Percentiles rank a stretch among this genome's conserved stretches.
These are phyloP conservation scores for Pelobates fuscus DNA, from an alignment of 2,113 vertebrate species.

Conservation along the genomic window DNA sequence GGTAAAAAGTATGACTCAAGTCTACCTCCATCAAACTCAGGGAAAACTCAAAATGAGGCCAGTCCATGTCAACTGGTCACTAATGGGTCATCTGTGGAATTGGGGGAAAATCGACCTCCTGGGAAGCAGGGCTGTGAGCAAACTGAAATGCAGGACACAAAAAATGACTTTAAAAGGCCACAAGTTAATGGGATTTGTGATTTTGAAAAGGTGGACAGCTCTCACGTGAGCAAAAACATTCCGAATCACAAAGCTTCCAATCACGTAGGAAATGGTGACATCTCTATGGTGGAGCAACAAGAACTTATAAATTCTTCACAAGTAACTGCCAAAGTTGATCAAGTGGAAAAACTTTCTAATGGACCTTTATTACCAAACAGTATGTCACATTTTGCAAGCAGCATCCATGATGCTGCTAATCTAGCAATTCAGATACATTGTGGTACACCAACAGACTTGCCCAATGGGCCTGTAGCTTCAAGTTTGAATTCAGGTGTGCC, in stretches of 20 bases:
- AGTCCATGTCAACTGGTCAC: constrained; percentile 78
- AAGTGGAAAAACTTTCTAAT: constrained; percentile 89
- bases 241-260: constrained; percentile 99
- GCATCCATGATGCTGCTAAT: constrained; percentile 72
- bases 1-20: constrained; percentile 95
- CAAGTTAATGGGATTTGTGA: constrained; percentile 97
- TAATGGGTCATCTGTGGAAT: constrained; percentile 86
- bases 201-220: constrained; percentile 88
- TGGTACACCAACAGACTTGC: constrained; percentile 81
- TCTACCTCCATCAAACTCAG: constrained; percentile 99
- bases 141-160: constrained; percentile 70
- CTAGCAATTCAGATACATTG: constrained; percentile 74
- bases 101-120: constrained; percentile 80
- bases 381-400: constrained; percentile 72
- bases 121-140: constrained; percentile 87
- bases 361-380: constrained; percentile 84
- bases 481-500: constrained; percentile 84
- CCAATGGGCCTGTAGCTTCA: constrained; percentile 90
- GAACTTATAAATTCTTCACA: constrained; percentile 79
- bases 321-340: constrained; percentile 98
- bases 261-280: constrained; percentile 96
- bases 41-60: constrained; percentile 90
- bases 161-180: constrained; percentile 87
- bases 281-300: constrained; percentile 81
- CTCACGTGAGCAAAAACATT: constrained; percentile 98